Base-by-base conservation (phyloP, 2,888 invertebrate genomes). In the Nymphalis urticae region DNA sequence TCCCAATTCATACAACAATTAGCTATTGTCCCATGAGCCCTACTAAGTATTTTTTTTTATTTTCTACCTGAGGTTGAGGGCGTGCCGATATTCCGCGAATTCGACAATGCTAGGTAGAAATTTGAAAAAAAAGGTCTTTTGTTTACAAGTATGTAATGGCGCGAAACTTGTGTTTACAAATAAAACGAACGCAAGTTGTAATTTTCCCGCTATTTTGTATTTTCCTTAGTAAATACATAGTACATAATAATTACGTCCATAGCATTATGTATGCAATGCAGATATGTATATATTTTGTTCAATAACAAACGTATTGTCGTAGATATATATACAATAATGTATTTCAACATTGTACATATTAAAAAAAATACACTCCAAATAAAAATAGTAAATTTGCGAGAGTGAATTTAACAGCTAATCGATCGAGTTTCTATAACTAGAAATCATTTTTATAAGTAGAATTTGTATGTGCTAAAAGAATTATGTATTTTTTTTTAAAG, bases 141-240 rank as follows among this genome's bases (percentile, higher is more conserved):
- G 72, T 74, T 86, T 90, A 72, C 70, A 72, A 56, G 51, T 61
- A 50, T 6, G 60, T 66, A 80, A 83, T 87, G 90, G 91, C 90
- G 90, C 89, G 90, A 90, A 90, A 86, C 81, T 76, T 80, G 73
- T 89, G 90, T 91, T 90, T 90, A 90, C 73, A 72, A 72, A 72
- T 71, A 80, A 48, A 66, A 68, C 62, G 64, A 66, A 68, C 64
- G 68, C 70, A 70, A 64, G 56, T 66, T 50, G 72, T 78, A 73
- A 80, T 77, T 85, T 88, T 87, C 85, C 83, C 84, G 86, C 82
- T 82, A 82, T 80, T 81, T 77, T 71, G 64, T 69, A 75, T 73
- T 75, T 75, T 72, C 73, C 71, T 71, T 53, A 70, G 64, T 62
- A 65, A 53, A 65, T 70, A 68, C 51, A 70, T 62, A 53, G 61